Evolutionary conservation across 2,113 vertebrate genomes (phyloP).

Genomic region (Tetrax tetrax): DNA sequence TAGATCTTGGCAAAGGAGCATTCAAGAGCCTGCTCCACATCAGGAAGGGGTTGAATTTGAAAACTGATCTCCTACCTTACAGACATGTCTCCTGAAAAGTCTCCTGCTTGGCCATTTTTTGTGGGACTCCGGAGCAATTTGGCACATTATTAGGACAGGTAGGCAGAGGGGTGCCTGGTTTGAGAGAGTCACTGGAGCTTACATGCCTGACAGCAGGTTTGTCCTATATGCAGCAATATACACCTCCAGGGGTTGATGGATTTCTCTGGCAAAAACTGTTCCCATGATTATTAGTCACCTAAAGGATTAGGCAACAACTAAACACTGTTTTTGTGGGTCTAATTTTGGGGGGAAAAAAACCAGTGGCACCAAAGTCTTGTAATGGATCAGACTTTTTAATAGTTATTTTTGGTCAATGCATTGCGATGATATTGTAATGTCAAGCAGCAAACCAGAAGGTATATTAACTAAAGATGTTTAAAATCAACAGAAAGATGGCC

Average conservation of each 20-base stretch:
- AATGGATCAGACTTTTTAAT: background rate
- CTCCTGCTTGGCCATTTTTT: background rate
- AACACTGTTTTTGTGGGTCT: background rate
- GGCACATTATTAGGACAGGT: background rate
- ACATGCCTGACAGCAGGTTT: background rate
- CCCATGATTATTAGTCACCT: background rate
- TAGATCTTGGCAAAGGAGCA: background rate
- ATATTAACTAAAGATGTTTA: background rate
- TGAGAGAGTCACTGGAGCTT: background rate
- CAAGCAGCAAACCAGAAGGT: background rate
- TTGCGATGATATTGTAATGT: background rate
- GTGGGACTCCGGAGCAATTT: background rate
- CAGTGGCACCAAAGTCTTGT: background rate
- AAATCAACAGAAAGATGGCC: background rate
- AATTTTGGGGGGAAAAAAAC: background rate
- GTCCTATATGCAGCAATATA: accelerated
- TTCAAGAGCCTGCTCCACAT: background rate
- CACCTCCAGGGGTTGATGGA: accelerated
- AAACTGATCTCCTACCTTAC: background rate
- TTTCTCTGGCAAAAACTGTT: background rate
- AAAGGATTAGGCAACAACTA: background rate
- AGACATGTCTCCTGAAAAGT: background rate
- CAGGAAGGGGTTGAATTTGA: background rate
- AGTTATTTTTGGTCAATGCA: background rate
- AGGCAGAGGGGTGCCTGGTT: background rate